Conservation (phyloP, 2,888 invertebrate genomes). For the Zeuzera pyrina region DNA sequence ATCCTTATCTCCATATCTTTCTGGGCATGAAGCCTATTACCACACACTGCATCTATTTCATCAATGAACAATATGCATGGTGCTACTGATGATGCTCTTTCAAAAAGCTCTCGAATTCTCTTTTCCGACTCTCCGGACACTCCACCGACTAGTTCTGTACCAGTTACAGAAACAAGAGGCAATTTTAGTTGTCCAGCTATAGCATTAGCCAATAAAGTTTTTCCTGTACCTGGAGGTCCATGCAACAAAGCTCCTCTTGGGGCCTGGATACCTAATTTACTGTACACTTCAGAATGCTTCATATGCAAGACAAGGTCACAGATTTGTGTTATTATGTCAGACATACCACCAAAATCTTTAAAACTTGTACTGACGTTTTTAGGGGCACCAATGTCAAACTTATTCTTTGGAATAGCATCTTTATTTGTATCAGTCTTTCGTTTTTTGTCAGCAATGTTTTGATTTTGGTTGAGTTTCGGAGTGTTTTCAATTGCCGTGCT, state of each 20-base stretch:
- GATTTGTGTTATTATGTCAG: constrained; percentile 78
- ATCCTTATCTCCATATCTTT: constrained; percentile 97
- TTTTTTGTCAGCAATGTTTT: constrained; percentile 43
- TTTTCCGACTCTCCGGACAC: constrained; percentile 97
- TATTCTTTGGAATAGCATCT: constrained; percentile 39
- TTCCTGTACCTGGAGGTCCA: constrained; percentile 97
- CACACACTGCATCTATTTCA: constrained; percentile 97
- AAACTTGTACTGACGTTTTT: constrained; percentile 73
- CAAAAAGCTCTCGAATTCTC: constrained; percentile 91
- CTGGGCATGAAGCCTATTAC: constrained; percentile 90
- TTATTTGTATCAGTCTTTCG: constrained; percentile 46
- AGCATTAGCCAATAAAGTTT: constrained; percentile 85
- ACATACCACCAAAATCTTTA: constrained; percentile 87
- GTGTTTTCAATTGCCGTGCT: constrained; percentile 32
- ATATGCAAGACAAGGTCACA: constrained; percentile 87
- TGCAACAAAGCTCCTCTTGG: constrained; percentile 94
- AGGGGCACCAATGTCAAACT: constrained; percentile 40
- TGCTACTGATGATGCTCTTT: constrained; percentile 81
- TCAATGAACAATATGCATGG: constrained; percentile 95
- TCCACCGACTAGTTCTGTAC: constrained; percentile 94
- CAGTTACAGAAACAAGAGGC: constrained; percentile 89
- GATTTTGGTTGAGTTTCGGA: constrained; percentile 35
- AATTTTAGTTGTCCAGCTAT: constrained; percentile 89
- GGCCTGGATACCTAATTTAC: constrained; percentile 86
- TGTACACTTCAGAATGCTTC: constrained; percentile 92